Evolutionary conservation across 2,113 vertebrate species (phyloP).

Genomic region (Onychostoma macrolepis): DNA sequence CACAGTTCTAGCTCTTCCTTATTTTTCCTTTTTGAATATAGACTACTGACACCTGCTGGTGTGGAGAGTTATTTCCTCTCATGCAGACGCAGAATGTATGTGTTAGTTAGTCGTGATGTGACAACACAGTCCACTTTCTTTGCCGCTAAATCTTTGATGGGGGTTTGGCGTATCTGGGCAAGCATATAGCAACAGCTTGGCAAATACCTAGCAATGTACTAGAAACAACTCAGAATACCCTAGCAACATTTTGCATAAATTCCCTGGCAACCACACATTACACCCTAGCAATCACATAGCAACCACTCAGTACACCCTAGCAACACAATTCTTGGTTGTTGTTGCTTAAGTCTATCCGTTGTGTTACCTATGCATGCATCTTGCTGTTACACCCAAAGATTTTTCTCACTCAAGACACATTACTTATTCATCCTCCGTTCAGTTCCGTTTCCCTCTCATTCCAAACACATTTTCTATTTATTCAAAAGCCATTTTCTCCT

Average conservation of each 20-base stretch:
- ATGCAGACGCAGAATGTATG: background rate
- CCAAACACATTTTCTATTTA: slow-evolving; percentile 55
- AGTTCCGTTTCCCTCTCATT: slow-evolving; percentile 33
- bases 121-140: background rate
- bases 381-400: slow-evolving; percentile 19
- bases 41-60: background rate
- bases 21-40: background rate
- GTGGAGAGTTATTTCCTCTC: background rate
- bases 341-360: background rate
- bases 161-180: background rate
- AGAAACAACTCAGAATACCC: too few species aligned
- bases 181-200: background rate
- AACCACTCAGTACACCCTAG: background rate
- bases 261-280: background rate
- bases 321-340: background rate
- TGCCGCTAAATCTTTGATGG: background rate
- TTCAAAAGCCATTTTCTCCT: slow-evolving; percentile 49
- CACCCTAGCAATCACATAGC: background rate
- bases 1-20: background rate
- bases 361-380: background rate
- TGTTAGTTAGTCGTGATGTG: background rate
- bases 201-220: background rate
- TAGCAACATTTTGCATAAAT: background rate
- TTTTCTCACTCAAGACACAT: slow-evolving; percentile 28
- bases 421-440: slow-evolving; percentile 45